Evolutionary conservation across 1,140 invertebrate genomes (phyloP).

Genomic region (Cydia amplana): DNA sequence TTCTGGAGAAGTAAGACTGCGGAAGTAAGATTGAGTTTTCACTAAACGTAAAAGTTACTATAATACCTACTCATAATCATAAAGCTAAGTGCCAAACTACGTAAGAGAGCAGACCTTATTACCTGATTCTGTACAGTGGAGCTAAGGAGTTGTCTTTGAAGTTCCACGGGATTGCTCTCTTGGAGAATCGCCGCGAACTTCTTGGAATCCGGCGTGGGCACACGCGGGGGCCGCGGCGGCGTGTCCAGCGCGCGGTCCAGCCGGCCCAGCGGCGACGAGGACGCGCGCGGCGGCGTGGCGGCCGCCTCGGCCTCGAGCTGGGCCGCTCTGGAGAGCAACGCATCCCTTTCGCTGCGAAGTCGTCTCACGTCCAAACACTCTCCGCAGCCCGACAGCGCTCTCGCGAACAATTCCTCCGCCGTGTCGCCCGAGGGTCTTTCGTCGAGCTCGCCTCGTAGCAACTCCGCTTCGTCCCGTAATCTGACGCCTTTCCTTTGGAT

Average conservation of each 20-base stretch:
- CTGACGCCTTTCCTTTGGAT: conserved; percentile 89
- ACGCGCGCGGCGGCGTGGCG: conserved; percentile 42
- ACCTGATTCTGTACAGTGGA: conserved; percentile 93
- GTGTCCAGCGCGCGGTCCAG: conserved; percentile 79
- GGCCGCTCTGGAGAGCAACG: conserved; percentile 84
- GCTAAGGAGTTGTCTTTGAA: conserved; percentile 90
- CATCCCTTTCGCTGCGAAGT: conserved; percentile 85
- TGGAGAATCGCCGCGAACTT: conserved; percentile 90
- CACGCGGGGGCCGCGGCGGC: conserved; percentile 77
- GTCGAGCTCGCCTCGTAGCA: conserved; percentile 74
- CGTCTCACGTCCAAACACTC: conserved; percentile 76
- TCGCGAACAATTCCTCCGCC: conserved; percentile 75
- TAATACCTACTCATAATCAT: too few species aligned
- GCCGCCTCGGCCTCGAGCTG: conserved; percentile 86
- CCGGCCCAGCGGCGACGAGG: conserved; percentile 65
- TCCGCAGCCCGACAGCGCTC: conserved; percentile 67
- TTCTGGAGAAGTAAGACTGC: too few species aligned
- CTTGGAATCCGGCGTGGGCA: conserved; percentile 81
- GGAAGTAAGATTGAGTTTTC: too few species aligned
- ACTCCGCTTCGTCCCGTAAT: conserved; percentile 84
- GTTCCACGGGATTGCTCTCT: conserved; percentile 88
- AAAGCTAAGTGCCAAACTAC: too few species aligned
- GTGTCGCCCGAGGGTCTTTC: conserved; percentile 71
- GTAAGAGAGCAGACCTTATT: conserved; percentile 37
- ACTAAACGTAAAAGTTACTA: too few species aligned